Base-by-base conservation (phyloP, 2,888 invertebrate species). In the Meghimatium bilineatum region DNA sequence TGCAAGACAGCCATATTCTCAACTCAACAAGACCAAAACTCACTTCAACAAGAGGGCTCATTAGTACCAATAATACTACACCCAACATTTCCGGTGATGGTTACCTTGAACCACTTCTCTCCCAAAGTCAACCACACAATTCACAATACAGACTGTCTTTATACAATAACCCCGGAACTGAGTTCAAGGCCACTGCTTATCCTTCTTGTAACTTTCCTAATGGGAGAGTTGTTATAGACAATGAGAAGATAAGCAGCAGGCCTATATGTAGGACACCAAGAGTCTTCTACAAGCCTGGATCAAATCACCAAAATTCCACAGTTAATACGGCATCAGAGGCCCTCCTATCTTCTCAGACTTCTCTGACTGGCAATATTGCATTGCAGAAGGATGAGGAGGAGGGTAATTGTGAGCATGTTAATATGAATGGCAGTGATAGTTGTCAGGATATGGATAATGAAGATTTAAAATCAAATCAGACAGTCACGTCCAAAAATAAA, bases 221-320 rank as follows among this genome's bases (percentile, higher is more conserved):
- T 36, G 34, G 56, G 8, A 36, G 36, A 29, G 34, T 80, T 23
- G 29, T 66, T 29, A 63, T 49, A 32, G 79, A 71, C 56, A 72
- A 38, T 5, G 38, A 26, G 0, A 75, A 75, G n/a, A 32, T 20
- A 32, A 38, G 3, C 10, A 82, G 49, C 23, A 80, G 38, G n/a
- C 29, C 32, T 1, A 17, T 26, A 17, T 75, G 66, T 34, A 75
- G 82, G 8, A 75, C 82, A 0, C 75, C 82, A 3, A 14, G 75
- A 20, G 75, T 82, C 1, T 82, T 82, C 36, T 82, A 82, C 36
- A 82, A 82, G n/a, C 74, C 82, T 49, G 82, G 82, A 1, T 23
- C 75, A 10, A 74, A 23, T 29, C 44, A 44, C 12, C 44, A 44
- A 44, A 5, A 44, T 44, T 56, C 56, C 23, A 29, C 38, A 26